Base-by-base conservation (phyloP, 2,797 vertebrate genomes). In the Synanceia verrucosa region DNA sequence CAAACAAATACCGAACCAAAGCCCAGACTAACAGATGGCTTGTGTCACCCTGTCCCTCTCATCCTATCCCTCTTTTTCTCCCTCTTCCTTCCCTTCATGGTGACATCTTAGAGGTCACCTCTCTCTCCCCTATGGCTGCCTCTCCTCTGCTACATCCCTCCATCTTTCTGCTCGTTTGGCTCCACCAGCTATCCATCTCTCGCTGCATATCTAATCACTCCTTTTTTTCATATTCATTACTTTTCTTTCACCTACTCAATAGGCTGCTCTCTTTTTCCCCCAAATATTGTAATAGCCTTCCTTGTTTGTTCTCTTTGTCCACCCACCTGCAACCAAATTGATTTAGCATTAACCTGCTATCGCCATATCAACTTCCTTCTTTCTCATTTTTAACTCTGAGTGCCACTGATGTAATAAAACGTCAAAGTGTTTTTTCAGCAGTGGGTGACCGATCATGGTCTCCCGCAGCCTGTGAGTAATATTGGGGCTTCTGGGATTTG, bases 21-120 rank as follows among this genome's bases (percentile, higher is more conserved):
- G 82, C 86, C 82, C 82, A 87, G 84, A 87, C 82, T 81, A 90
- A 91, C 91, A 91, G 91, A 90, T 89, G 86, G 89, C 76, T 75
- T 13, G 65, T 84, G 90, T 89, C 89, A 88, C 74, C 69, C 71
- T 66, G 58, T 71, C 73, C 72, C 63, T 82, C 75, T 73, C 46
- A 33, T 65, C 53, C 82, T 62, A 84, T 86, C 77, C 68, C 71
- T 86, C 48, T 78, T 70, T 81, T 57, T 62, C 50, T 76, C 64
- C 78, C 76, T 64, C 72, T 72, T 81, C 82, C 73, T 24, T 78
- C 55, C n/a, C 58, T 70, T 76, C 81, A 74, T 78, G 70, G 76
- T 82, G 81, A 85, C 76, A 77, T 79, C 86, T 85, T 79, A 76
- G 80, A 88, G 87, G 89, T 91, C 87, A 88, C 76, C 82, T 83